phyloP scores from a whole-genome alignment of 2,113 vertebrate genomes.

The Sinocyclocheilus grahami region DNA sequence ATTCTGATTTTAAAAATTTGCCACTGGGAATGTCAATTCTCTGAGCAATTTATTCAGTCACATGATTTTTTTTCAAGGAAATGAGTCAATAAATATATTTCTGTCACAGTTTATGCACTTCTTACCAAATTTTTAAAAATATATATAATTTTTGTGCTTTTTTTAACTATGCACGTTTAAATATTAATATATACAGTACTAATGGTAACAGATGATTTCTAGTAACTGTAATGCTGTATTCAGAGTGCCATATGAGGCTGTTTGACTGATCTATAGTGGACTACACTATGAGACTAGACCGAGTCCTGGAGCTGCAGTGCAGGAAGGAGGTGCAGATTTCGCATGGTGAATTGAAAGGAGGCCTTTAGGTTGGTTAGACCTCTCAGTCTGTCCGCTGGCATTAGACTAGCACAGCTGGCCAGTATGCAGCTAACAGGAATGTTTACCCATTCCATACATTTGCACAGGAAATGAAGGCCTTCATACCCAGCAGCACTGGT shows the following conservation, averaged over 20 bases:
- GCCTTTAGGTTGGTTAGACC: background rate
- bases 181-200: background rate
- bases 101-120: background rate
- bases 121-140: background rate
- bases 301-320: background rate
- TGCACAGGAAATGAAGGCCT: conserved; percentile 48
- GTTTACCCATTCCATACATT: conserved; percentile 50
- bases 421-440: conserved; percentile 21
- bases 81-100: background rate
- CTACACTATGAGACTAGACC: background rate
- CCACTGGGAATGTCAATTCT: background rate
- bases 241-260: background rate
- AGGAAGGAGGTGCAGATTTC: conserved; percentile 5
- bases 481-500: background rate
- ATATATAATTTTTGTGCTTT: too few relatives aligned
- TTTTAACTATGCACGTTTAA: background rate
- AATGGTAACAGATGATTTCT: background rate
- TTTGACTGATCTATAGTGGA: background rate
- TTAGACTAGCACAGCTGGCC: conserved; percentile 30
- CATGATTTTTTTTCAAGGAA: background rate
- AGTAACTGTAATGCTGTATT: background rate
- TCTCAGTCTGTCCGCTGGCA: background rate
- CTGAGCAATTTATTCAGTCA: background rate
- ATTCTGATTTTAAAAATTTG: background rate
- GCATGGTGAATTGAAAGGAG: background rate